A percentile compares a stretch with the other conserved stretches of the same genome.
These are phyloP conservation scores for Drosophila mimetica DNA, from an alignment of 2,888 invertebrate genomes.

Conservation along the genomic window DNA sequence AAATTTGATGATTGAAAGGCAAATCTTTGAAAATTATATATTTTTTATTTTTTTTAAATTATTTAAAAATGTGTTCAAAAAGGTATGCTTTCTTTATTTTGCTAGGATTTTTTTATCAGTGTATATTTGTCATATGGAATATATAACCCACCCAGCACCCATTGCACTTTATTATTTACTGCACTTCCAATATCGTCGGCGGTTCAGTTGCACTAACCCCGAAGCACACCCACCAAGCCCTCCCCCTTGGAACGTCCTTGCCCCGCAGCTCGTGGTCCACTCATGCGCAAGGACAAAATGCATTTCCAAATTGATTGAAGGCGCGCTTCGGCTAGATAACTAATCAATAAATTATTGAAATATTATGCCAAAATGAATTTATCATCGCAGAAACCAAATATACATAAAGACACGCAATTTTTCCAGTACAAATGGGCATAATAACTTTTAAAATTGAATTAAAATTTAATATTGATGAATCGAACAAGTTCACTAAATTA, in stretches of 20 bases:
- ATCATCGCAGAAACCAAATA: neutral
- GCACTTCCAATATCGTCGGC: conserved; percentile 65
- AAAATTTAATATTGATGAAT: neutral
- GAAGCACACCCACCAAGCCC: neutral
- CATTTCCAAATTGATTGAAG: conserved; percentile 74
- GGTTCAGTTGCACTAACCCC: conserved; percentile 5
- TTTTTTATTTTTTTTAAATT: neutral
- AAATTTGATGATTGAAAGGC: neutral
- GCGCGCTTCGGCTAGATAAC: conserved; percentile 65
- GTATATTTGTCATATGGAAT: conserved; percentile 3
- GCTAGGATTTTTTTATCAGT: neutral
- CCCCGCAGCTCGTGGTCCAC: conserved; percentile 52
- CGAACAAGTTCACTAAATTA: neutral
- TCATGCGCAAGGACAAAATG: conserved; percentile 75
- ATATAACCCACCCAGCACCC: conserved; percentile 3
- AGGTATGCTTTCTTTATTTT: too few species aligned
- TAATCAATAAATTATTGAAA: conserved; percentile 75
- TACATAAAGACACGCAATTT: neutral
- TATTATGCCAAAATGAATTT: conserved; percentile 49
- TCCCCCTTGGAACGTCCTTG: conserved; percentile 39
- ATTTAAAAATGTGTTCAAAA: too few species aligned
- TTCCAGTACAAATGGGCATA: neutral
- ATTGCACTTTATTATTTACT: conserved; percentile 71
- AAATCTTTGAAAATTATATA: neutral
- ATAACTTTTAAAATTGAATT: neutral